Percentiles rank a stretch among this genome's conserved stretches.
These are phyloP conservation scores for Nilaparvata lugens DNA, from an alignment of 1,140 invertebrate species.

Conservation along the genomic window DNA sequence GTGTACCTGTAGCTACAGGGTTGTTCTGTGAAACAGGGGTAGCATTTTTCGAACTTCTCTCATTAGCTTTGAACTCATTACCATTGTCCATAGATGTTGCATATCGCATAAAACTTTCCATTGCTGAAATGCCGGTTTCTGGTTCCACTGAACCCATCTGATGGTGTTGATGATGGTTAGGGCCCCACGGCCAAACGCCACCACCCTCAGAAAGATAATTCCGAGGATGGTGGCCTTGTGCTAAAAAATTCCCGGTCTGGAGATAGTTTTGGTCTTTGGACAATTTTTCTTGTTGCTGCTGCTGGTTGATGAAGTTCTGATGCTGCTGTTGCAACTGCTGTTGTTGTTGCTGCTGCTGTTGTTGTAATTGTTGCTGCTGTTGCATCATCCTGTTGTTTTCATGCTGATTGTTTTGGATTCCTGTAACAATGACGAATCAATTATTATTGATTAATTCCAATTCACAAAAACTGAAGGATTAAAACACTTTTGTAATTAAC, in stretches of 20 bases:
- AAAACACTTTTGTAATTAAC: too few relatives aligned
- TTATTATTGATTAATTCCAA: too few relatives aligned
- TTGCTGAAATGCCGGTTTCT: constrained; percentile 35
- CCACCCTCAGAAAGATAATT: constrained; percentile 55
- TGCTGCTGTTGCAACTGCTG: constrained; percentile 19
- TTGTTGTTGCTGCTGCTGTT: constrained; percentile 23
- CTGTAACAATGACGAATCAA: too few relatives aligned
- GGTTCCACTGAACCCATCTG: constrained; percentile 23
- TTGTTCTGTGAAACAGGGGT: too few relatives aligned
- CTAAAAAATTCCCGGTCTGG: constrained; percentile 34
- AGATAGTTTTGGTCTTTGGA: constrained; percentile 10
- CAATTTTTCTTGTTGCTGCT: constrained; percentile 20
- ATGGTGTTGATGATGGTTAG: neutral
- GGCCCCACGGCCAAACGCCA: constrained; percentile 54
- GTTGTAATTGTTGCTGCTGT: constrained; percentile 14
- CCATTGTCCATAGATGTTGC: constrained; percentile 17
- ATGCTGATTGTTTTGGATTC: too few relatives aligned
- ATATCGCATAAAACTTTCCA: constrained; percentile 39
- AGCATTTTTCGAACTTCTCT: too few relatives aligned
- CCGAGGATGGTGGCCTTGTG: constrained; percentile 36
- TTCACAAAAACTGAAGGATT: too few relatives aligned
- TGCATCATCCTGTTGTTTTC: neutral
- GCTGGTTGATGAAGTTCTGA: constrained; percentile 10
- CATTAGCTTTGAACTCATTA: neutral
- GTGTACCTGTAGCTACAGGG: too few relatives aligned